Conservation (phyloP, 2,797 vertebrate genomes). For the Ctenopoma kingsleyae region DNA sequence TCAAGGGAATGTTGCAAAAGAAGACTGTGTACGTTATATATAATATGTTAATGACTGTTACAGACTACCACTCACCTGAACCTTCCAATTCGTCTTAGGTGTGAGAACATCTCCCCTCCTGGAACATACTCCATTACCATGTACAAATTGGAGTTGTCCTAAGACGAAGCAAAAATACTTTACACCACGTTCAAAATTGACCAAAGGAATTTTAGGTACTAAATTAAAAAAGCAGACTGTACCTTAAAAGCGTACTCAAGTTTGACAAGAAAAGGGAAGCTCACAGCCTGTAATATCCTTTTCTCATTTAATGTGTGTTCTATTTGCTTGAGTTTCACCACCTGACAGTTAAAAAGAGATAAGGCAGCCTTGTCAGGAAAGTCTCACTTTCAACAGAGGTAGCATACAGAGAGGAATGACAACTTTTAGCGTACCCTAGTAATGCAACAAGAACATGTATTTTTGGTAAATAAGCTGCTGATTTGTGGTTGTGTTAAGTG, state of each 20-base stretch:
- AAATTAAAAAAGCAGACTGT: constrained; percentile 34
- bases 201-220: neutral
- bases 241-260: constrained; percentile 99
- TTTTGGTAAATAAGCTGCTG: neutral
- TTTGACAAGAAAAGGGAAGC: constrained; percentile 98
- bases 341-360: constrained; percentile 81
- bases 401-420: constrained; percentile 22
- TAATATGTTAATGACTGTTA: neutral
- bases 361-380: constrained; percentile 40
- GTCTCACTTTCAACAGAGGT: constrained; percentile 29
- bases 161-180: neutral
- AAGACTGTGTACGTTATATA: neutral
- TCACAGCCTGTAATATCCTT: constrained; percentile 98
- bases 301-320: constrained; percentile 99
- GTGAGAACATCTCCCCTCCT: constrained; percentile 99
- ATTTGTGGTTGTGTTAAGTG: neutral
- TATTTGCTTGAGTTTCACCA: constrained; percentile 99
- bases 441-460: constrained; percentile 17
- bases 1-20: neutral
- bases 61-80: constrained; percentile 89
- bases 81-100: constrained; percentile 98
- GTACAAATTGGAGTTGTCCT: constrained; percentile 99
- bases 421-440: constrained; percentile 18
- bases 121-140: constrained; percentile 99
- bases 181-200: neutral